phyloP scores from a whole-genome alignment of 2,113 vertebrate genomes.

The Bubo bubo region DNA sequence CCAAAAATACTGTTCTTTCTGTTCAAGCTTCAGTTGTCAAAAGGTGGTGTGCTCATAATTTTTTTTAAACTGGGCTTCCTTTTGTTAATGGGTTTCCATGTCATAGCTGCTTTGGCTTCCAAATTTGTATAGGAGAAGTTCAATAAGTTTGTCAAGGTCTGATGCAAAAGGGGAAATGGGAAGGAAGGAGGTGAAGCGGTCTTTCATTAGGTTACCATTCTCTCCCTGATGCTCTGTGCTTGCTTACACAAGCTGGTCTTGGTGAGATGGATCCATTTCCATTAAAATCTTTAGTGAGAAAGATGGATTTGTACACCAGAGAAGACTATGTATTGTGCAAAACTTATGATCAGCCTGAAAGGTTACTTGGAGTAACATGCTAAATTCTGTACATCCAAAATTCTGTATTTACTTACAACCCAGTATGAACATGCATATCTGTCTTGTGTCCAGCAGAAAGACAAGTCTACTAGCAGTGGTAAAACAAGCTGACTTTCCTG shows the following conservation, averaged over 20 bases:
- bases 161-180: not conserved
- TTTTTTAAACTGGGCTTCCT: not conserved
- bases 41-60: not conserved
- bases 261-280: not conserved
- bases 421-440: not conserved
- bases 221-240: not conserved
- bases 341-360: not conserved
- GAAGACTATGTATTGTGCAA: not conserved
- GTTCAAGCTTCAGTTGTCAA: not conserved
- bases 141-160: not conserved
- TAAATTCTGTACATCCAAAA: not conserved
- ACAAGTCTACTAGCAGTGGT: not conserved
- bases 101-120: not conserved
- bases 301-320: not conserved
- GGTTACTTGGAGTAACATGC: not conserved
- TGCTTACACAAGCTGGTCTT: not conserved
- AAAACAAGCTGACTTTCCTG: not conserved
- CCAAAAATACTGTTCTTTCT: not conserved
- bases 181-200: not conserved
- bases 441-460: not conserved
- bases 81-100: not conserved
- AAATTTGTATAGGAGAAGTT: not conserved
- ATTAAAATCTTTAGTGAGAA: not conserved
- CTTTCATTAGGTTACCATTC: not conserved
- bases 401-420: not conserved